Evolutionary conservation across 1,140 invertebrate species (phyloP).

Genomic region (Drosophila ficusphila): DNA sequence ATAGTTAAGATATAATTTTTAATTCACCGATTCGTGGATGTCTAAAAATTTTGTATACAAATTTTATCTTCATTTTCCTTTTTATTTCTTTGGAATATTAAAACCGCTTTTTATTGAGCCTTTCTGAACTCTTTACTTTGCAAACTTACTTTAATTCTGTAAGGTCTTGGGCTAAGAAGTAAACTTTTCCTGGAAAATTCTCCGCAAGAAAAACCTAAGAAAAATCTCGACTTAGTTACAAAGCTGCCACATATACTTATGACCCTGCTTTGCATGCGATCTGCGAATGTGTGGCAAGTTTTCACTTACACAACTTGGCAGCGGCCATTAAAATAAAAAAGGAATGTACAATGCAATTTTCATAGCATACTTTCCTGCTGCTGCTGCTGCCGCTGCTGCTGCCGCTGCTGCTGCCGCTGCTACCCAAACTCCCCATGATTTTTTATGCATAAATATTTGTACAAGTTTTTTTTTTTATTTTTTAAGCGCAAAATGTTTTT

Average conservation of each 20-base stretch:
- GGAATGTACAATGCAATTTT: constrained; percentile 56
- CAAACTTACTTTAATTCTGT: constrained; percentile 10
- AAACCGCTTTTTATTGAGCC: constrained; percentile 3
- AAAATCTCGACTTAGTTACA: constrained; percentile 46
- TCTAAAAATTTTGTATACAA: too few species aligned
- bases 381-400: neutral
- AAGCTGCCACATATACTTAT: constrained; percentile 27
- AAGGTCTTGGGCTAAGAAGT: constrained; percentile 1
- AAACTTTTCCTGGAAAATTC: constrained; percentile 11
- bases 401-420: constrained; percentile 5
- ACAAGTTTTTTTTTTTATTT: constrained; percentile 23
- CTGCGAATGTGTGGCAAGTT: constrained; percentile 52
- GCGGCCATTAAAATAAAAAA: constrained; percentile 43
- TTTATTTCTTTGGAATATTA: neutral
- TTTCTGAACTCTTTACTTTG: constrained; percentile 11
- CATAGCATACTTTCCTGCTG: constrained; percentile 53
- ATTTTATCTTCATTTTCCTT: neutral
- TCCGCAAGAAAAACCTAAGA: constrained; percentile 14
- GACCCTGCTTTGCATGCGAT: constrained; percentile 45
- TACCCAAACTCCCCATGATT: constrained; percentile 10
- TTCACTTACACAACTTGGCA: constrained; percentile 62
- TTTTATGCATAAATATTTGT: constrained; percentile 57
- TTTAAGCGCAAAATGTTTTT: constrained; percentile 51
- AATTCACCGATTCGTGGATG: too few species aligned
- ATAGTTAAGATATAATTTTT: too few species aligned